Evolutionary conservation across 1,140 invertebrate genomes (phyloP).

Genomic region (Lordiphosa collinella): DNA sequence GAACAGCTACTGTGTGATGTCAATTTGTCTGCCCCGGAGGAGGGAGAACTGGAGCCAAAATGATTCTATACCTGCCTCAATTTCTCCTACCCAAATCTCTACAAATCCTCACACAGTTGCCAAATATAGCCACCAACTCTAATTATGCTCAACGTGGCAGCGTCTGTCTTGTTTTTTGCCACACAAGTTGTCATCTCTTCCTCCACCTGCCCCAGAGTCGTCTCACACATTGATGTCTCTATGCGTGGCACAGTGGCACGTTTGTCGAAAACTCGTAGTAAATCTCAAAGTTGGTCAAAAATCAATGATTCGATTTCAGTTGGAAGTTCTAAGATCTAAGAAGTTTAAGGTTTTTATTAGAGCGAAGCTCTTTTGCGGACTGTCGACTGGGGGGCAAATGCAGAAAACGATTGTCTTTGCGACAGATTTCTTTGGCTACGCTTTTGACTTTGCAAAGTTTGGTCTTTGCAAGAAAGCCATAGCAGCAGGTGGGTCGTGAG

Average conservation of each 20-base stretch:
- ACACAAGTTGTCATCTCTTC: conserved; percentile 51
- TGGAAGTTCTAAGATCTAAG: too few relatives aligned
- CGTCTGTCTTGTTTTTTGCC: conserved; percentile 31
- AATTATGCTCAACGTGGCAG: conserved; percentile 55
- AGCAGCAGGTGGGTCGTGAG: too few relatives aligned
- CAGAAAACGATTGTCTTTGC: too few relatives aligned
- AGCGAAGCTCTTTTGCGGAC: too few relatives aligned
- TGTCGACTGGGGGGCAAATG: too few relatives aligned
- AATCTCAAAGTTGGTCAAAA: too few relatives aligned
- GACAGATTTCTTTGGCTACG: too few relatives aligned
- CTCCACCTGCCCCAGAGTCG: conserved; percentile 51
- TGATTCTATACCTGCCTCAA: conserved; percentile 21
- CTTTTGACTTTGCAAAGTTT: too few relatives aligned
- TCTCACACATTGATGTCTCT: conserved; percentile 64
- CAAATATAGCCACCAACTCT: conserved; percentile 53
- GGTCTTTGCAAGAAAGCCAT: too few relatives aligned
- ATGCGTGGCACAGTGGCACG: conserved; percentile 14
- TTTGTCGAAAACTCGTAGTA: too few relatives aligned
- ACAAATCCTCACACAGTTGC: neutral
- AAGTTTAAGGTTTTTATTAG: too few relatives aligned
- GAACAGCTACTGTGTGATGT: conserved; percentile 27
- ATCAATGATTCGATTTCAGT: too few relatives aligned
- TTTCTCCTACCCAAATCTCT: neutral
- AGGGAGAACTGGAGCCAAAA: neutral
- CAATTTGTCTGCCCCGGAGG: neutral